These are phyloP conservation scores for Pardalotus punctatus DNA, from an alignment of 2,113 vertebrate species.

Conservation along the genomic window DNA sequence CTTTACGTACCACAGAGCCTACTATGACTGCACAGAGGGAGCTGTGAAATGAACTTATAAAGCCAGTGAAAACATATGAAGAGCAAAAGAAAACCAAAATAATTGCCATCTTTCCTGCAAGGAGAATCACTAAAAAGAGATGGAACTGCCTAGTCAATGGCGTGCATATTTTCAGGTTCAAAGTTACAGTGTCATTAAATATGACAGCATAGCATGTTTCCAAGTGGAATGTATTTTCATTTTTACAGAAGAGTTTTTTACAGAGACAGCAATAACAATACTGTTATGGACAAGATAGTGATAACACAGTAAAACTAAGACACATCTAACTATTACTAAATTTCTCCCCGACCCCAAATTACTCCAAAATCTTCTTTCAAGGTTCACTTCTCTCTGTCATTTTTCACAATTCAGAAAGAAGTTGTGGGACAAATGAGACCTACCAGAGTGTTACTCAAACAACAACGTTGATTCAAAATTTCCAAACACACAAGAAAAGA, in stretches of 20 bases:
- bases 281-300: not conserved
- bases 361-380: not conserved
- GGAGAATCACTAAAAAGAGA: not conserved
- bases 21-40: rapidly evolving
- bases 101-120: not conserved
- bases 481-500: not conserved
- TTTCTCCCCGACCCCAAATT: not conserved
- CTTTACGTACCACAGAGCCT: not conserved
- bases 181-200: not conserved
- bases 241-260: not conserved
- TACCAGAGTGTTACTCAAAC: not conserved
- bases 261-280: not conserved
- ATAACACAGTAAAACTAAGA: not conserved
- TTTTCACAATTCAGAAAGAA: not conserved
- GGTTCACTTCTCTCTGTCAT: not conserved
- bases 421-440: not conserved
- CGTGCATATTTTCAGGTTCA: not conserved
- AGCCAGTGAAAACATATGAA: not conserved
- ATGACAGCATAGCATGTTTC: not conserved
- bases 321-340: not conserved
- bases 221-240: not conserved
- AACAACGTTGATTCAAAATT: not conserved
- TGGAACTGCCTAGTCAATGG: not conserved
- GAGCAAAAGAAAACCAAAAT: not conserved
- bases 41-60: not conserved